Conservation (phyloP, 2,888 invertebrate species). For the Drosophila acutilabella region DNA sequence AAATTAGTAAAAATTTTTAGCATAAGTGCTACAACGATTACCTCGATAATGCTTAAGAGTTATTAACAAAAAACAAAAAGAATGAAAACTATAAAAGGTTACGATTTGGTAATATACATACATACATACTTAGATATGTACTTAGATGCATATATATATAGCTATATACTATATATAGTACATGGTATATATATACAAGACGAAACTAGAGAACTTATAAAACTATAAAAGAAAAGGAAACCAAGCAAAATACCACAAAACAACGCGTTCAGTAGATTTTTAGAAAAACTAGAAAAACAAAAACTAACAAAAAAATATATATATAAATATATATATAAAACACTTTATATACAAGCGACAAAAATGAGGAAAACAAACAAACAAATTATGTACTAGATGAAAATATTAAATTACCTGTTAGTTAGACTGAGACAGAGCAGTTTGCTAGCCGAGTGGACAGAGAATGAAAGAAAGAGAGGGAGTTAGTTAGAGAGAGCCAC, state of each 20-base stretch:
- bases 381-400: slow-evolving; percentile 57
- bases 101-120: slow-evolving; percentile 74
- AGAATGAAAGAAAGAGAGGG: background rate
- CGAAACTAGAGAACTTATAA: slow-evolving; percentile 46
- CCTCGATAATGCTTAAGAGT: slow-evolving; percentile 80
- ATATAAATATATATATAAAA: background rate
- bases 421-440: slow-evolving; percentile 73
- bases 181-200: slow-evolving; percentile 45
- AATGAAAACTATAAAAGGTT: slow-evolving; percentile 30
- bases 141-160: slow-evolving; percentile 30
- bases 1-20: slow-evolving; percentile 80
- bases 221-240: slow-evolving; percentile 21
- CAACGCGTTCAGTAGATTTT: slow-evolving; percentile 48
- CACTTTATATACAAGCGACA: slow-evolving; percentile 33
- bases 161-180: slow-evolving; percentile 2
- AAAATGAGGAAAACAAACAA: slow-evolving; percentile 13
- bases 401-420: slow-evolving; percentile 73
- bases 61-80: slow-evolving; percentile 47
- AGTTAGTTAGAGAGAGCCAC: slow-evolving; percentile 3
- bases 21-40: slow-evolving; percentile 83
- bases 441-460: slow-evolving; percentile 50
- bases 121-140: slow-evolving; percentile 38
- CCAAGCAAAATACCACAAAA: slow-evolving; percentile 41
- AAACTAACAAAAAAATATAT: slow-evolving; percentile 9
- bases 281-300: slow-evolving; percentile 29